phyloP scores from a whole-genome alignment of 1,140 invertebrate genomes.

The Pentalonia nigronervosa region DNA sequence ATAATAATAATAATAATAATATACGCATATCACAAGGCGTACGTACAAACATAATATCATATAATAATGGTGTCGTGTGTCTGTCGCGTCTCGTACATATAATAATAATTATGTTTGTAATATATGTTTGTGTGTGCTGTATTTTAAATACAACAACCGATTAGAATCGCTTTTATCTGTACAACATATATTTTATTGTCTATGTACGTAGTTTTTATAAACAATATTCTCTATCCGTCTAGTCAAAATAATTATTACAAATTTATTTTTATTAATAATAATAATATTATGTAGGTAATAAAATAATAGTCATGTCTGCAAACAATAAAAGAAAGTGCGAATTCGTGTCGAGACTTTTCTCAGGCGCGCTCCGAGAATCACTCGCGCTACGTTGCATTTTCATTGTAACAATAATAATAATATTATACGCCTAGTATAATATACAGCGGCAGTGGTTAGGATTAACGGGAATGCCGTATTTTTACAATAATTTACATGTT shows the following conservation, averaged over 20 bases:
- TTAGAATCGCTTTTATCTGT: background rate
- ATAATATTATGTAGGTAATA: background rate
- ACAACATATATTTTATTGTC: background rate
- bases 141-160: conserved; percentile 9
- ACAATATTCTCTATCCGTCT: background rate
- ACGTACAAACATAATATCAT: background rate
- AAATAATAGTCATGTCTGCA: background rate
- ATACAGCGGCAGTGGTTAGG: background rate
- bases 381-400: background rate
- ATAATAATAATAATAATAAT: background rate
- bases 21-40: background rate
- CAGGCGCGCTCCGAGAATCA: background rate
- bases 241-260: background rate
- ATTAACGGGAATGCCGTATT: background rate
- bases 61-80: conserved; percentile 12
- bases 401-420: background rate
- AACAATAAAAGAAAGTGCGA: conserved; percentile 11
- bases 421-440: background rate
- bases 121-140: background rate
- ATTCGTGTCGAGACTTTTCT: background rate
- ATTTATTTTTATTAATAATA: background rate
- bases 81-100: background rate
- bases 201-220: background rate
- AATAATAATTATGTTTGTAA: background rate
- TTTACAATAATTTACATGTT: conserved; percentile 18